Evolutionary conservation across 2,113 vertebrate genomes (phyloP).

Genomic region (Centrocercus urophasianus): DNA sequence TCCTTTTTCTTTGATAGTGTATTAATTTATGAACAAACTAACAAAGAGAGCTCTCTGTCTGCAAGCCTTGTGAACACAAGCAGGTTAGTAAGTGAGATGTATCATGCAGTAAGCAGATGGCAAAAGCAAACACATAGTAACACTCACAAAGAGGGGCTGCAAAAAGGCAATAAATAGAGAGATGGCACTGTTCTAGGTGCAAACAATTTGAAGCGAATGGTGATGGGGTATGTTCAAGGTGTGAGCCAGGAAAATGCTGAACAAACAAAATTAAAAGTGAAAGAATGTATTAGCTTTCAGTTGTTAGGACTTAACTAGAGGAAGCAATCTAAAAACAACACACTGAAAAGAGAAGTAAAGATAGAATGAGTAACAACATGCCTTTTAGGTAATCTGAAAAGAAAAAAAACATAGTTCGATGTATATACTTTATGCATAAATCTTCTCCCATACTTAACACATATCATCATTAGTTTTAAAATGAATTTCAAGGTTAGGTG

Average conservation of each 20-base stretch:
- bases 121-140: neutral
- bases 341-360: neutral
- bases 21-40: neutral
- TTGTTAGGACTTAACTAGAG: neutral
- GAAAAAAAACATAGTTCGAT: neutral
- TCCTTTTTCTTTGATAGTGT: neutral
- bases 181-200: neutral
- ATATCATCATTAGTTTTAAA: neutral
- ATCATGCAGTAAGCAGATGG: neutral
- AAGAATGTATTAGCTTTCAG: neutral
- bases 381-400: neutral
- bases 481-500: neutral
- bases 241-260: neutral
- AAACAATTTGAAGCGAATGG: neutral
- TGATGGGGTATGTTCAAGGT: neutral
- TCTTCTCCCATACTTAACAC: neutral
- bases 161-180: slow-evolving; percentile 12
- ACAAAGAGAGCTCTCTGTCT: neutral
- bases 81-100: neutral
- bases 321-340: neutral
- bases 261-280: neutral
- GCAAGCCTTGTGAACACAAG: neutral
- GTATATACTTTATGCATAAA: neutral
- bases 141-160: neutral
- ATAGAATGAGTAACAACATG: neutral